Percentiles rank a stretch among this genome's conserved stretches.
Conservation (phyloP, 2,797 vertebrate species). For the Tokudaia muenninki region DNA sequence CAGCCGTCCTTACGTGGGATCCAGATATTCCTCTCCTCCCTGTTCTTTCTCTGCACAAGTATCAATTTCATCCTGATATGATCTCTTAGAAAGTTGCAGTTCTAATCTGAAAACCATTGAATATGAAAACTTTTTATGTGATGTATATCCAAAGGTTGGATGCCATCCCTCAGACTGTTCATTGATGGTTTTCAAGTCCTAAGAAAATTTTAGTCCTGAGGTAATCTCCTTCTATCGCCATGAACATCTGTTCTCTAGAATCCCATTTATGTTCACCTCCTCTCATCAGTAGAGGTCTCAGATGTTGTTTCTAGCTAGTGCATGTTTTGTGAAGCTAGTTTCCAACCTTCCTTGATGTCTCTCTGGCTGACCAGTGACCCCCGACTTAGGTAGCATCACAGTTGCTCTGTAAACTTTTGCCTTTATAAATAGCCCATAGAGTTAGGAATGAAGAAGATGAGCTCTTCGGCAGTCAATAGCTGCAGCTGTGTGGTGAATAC, state of each 20-base stretch:
- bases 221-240: not conserved
- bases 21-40: not conserved
- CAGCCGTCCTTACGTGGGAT: not conserved
- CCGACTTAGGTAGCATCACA: not conserved
- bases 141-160: not conserved
- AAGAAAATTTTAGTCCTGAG: not conserved
- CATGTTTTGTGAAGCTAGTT: not conserved
- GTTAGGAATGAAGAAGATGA: conserved; percentile 25
- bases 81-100: not conserved
- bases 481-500: not conserved
- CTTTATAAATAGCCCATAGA: not conserved
- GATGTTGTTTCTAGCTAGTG: not conserved
- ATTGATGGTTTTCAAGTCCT: not conserved
- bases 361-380: not conserved
- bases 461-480: not conserved
- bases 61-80: not conserved
- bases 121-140: not conserved
- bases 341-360: not conserved
- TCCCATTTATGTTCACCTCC: not conserved
- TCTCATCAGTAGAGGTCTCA: not conserved
- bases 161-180: not conserved
- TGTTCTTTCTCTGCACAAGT: not conserved
- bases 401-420: not conserved
- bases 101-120: not conserved
- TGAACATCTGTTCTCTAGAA: not conserved